Conservation (phyloP, 2,888 invertebrate species). For the Prosapia bicincta region DNA sequence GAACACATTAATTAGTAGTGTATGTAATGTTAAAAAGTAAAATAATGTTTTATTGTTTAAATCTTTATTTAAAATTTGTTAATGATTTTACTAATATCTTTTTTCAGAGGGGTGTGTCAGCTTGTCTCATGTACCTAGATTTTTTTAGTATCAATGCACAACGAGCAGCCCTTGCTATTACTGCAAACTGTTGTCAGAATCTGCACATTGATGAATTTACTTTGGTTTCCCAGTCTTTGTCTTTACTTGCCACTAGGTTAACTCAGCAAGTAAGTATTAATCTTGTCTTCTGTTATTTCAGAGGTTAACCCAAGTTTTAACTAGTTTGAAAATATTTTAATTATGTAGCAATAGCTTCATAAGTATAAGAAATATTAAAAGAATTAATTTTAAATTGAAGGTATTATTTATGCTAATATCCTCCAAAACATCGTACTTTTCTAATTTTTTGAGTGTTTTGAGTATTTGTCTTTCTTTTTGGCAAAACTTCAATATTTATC, state of each 20-base stretch:
- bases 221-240: conserved; percentile 82
- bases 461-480: too few species aligned
- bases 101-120: conserved; percentile 85
- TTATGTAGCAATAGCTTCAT: too few species aligned
- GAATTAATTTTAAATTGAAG: too few species aligned
- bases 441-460: too few species aligned
- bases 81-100: neutral
- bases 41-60: conserved; percentile 1
- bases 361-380: too few species aligned
- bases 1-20: too few species aligned
- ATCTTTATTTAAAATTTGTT: neutral
- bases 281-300: neutral
- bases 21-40: too few species aligned
- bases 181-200: conserved; percentile 97
- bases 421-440: too few species aligned
- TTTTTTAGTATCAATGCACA: conserved; percentile 99
- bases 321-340: too few species aligned
- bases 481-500: too few species aligned
- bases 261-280: conserved; percentile 47
- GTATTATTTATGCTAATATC: too few species aligned
- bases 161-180: conserved; percentile 91
- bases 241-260: conserved; percentile 69
- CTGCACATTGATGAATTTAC: conserved; percentile 92
- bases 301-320: too few species aligned
- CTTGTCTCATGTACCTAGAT: conserved; percentile 94